Evolutionary conservation across 2,113 vertebrate species (phyloP), one percentile per base, ranked within the genome.

Genomic region (Pluvianellus socialis): DNA sequence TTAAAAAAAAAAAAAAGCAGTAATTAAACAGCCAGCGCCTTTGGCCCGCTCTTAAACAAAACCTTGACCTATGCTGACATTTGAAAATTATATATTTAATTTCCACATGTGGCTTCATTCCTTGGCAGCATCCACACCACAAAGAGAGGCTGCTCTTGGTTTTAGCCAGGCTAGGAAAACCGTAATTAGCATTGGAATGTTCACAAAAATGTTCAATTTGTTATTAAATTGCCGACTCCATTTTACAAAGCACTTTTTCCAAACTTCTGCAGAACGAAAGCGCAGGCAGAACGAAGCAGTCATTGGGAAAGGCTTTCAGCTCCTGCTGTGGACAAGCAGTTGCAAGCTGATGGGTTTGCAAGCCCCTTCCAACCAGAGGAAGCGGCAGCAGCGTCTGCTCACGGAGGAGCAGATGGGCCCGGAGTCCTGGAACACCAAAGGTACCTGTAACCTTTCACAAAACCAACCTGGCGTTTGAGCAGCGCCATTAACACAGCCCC

Each of bases 191-290:
- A 76, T 15, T 94, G 94, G 92, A 95, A 88, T 3, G 74, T n/a
- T 96, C 77, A 92, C 96, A 97, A 89, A 94, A 94, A 97, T 94
- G 90, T 82, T 94, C 87, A 72, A 92, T 94, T 94, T 94, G 76
- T 94, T 90, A 94, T 79, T 82, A 89, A 97, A 89, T 35, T 87
- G 66, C 73, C 4, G 4, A 95, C 81, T 92, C 86, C 62, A 44
- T 82, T 95, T 95, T 72, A 91, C 38, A 45, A 92, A 94, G 96
- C 33, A 19, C 56, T 92, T 85, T 85, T 91, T 73, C 86, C 70
- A 81, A 95, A 79, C 53, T 45, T 73, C 77, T 82, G 61, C 62
- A 95, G 68, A 88, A 86, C 4, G 26, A 1, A 81, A 32, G 79
- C 42, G 14, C 35, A 52, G 30, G 86, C 70, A 56, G 21, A 87